Conservation (phyloP, 2,888 invertebrate genomes). For the Chydorus sphaericus region DNA sequence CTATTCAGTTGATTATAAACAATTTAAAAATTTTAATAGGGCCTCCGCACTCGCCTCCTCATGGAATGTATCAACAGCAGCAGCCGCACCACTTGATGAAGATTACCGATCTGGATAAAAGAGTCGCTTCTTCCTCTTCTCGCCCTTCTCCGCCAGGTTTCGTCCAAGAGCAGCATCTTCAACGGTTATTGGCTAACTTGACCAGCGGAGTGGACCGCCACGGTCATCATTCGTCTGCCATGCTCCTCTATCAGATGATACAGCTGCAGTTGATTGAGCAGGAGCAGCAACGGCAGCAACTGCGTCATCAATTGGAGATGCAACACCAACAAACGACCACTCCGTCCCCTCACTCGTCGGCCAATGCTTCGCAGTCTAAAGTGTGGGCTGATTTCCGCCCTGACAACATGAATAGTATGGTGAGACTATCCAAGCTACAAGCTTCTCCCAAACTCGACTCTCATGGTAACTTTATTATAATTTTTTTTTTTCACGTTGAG, state of each 20-base stretch:
- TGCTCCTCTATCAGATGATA: no score
- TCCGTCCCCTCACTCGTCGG: slow-evolving; percentile 38
- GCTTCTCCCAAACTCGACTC: slow-evolving; percentile 70
- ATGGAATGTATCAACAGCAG: no score
- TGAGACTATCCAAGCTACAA: slow-evolving; percentile 71
- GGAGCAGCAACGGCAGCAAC: slow-evolving; percentile 15
- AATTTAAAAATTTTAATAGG: no score
- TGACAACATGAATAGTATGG: slow-evolving; percentile 44
- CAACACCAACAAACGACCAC: slow-evolving; percentile 31
- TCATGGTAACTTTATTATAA: slow-evolving; percentile 13
- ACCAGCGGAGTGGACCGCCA: slow-evolving; percentile 40
- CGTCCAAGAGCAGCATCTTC: slow-evolving; percentile 73
- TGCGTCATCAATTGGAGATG: neutral
- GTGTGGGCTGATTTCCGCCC: slow-evolving; percentile 55
- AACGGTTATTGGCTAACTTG: slow-evolving; percentile 65
- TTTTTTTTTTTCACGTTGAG: neutral
- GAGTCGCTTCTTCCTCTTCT: slow-evolving; percentile 35
- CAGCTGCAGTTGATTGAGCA: no score
- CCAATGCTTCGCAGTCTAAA: no score
- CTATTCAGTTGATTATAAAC: no score
- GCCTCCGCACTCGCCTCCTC: neutral
- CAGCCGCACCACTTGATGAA: no score
- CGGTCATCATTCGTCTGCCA: no score
- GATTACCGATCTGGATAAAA: no score
- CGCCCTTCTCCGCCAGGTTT: neutral